phyloP scores from a whole-genome alignment of 2,888 invertebrate genomes.

The Oscheius myriophilus region DNA sequence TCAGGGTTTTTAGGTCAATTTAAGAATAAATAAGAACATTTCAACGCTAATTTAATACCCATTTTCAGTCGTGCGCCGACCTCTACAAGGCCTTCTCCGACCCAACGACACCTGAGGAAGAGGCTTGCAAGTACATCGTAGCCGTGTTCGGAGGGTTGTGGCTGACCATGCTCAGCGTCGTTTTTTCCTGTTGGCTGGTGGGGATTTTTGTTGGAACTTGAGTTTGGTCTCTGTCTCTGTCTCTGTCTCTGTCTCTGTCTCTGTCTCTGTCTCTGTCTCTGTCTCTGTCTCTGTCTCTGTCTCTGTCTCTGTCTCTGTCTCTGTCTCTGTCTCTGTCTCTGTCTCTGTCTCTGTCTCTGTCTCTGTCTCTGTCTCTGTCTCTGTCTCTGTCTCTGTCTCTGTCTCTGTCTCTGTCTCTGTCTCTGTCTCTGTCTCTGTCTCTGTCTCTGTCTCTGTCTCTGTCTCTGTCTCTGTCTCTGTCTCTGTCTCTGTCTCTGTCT shows the following conservation, averaged over 20 bases:
- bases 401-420: background rate
- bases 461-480: too few relatives aligned
- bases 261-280: background rate
- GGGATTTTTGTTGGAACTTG: too few relatives aligned
- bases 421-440: conserved; percentile 3
- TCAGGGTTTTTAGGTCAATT: too few relatives aligned
- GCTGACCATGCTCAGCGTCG: conserved; percentile 9
- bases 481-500: background rate
- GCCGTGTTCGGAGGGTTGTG: conserved; percentile 9
- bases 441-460: background rate
- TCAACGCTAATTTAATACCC: background rate
- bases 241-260: conserved; percentile 3
- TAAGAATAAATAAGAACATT: background rate
- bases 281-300: too few relatives aligned
- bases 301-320: too few relatives aligned
- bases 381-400: too few relatives aligned
- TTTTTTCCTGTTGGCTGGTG: conserved; percentile 25
- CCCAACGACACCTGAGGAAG: conserved; percentile 1
- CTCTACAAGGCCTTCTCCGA: conserved; percentile 19
- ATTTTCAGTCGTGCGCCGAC: conserved; percentile 9
- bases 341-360: conserved; percentile 4
- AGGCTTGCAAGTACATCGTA: conserved; percentile 15
- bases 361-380: background rate
- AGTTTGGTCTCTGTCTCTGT: conserved; percentile 3
- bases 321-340: background rate